phyloP scores from a whole-genome alignment of 2,797 vertebrate genomes.

The Sus cebifrons region DNA sequence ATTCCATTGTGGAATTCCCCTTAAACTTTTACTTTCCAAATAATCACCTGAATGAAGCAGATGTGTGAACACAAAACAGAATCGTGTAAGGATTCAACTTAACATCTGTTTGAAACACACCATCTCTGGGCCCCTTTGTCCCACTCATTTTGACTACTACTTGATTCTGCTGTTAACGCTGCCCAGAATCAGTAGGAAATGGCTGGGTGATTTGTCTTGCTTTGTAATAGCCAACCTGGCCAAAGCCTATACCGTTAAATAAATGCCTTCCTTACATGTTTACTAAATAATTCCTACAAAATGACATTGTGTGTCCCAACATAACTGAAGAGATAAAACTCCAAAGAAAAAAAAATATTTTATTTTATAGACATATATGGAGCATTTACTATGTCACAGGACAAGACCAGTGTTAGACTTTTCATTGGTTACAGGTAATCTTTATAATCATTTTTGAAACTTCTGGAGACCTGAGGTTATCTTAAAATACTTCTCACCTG shows the following conservation, averaged over 20 bases:
- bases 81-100: background rate
- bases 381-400: background rate
- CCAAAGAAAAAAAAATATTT: background rate
- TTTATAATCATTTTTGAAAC: slow-evolving; percentile 38
- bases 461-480: background rate
- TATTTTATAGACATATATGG: background rate
- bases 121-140: background rate
- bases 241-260: background rate
- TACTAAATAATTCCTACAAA: slow-evolving; percentile 53
- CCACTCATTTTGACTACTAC: background rate
- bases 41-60: background rate
- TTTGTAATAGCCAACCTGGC: background rate
- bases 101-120: background rate
- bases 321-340: slow-evolving; percentile 20
- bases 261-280: background rate
- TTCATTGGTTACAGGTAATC: background rate
- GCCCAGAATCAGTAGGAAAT: slow-evolving; percentile 27
- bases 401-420: background rate
- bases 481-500: slow-evolving; percentile 16
- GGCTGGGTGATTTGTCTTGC: background rate
- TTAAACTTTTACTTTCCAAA: slow-evolving; percentile 24
- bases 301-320: background rate
- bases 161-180: background rate
- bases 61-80: slow-evolving; percentile 4
- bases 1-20: too few species aligned